phyloP scores from a whole-genome alignment of 2,113 vertebrate genomes.

The Varanus salvator region DNA sequence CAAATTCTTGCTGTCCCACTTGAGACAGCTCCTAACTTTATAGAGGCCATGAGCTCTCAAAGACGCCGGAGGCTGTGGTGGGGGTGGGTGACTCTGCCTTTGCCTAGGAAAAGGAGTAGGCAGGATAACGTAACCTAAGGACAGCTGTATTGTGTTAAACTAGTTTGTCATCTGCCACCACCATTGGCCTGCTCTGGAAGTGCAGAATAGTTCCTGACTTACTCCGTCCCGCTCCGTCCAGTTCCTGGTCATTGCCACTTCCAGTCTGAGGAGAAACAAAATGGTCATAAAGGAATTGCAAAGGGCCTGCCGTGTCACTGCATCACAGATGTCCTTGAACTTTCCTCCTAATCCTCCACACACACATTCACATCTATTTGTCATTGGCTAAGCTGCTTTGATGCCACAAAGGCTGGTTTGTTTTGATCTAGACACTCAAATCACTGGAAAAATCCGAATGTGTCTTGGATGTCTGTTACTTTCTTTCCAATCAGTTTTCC shows the following conservation, averaged over 20 bases:
- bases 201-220: background rate
- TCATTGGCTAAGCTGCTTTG: background rate
- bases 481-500: background rate
- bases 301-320: background rate
- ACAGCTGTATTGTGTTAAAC: too few species aligned
- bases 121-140: background rate
- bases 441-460: background rate
- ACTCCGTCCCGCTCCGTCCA: background rate
- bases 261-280: background rate
- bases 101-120: background rate
- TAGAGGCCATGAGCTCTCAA: background rate
- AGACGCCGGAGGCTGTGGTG: background rate
- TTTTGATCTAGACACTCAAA: background rate
- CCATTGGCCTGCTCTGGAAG: background rate
- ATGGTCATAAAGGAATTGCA: background rate
- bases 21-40: background rate
- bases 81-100: background rate
- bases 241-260: background rate
- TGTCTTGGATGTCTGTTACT: background rate
- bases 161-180: background rate
- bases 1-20: constrained; percentile 16
- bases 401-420: background rate
- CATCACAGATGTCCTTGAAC: background rate
- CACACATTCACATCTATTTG: background rate
- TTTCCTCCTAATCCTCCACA: background rate